Base-by-base conservation (phyloP, 2,888 invertebrate species). In the Lepidocyrtinus sp. region DNA sequence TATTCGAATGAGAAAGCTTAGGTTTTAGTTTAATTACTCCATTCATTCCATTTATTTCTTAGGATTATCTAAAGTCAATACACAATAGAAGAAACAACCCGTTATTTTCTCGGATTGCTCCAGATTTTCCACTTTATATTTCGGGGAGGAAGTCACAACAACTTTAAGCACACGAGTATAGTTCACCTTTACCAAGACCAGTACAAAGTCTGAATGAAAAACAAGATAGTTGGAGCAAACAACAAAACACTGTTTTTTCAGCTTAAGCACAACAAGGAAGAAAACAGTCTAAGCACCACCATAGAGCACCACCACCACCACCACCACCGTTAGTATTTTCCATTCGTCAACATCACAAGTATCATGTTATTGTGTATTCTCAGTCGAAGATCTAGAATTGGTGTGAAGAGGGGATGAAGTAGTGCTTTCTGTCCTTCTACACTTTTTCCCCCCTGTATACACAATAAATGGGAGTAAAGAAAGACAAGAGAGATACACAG, bases 321-420 rank as follows among this genome's bases (percentile, higher is more conserved):
- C 62, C 62, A 62, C n/a, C 63, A 19, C 36, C 63, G 36, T 36
- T 36, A 7, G 5, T 55, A 55, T 55, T 55, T 55, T 55, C 17
- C 17, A 9, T 3, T 50, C 19, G 59, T 59, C 59, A 59, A 59
- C 59, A 19, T 59, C 59, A 59, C 19, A 45, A 71, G 73, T 79
- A 74, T 79, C 74, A 70, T 74, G 69, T 79, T 79, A 74, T 79
- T 72, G 70, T 75, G 75, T 79, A 79, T 68, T 79, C 79, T 55
- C 78, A 59, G 70, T 73, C 73, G 76, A 72, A 81, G 81, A 76
- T 76, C 72, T 67, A 45, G 73, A 81, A 61, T 76, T 76, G 81
- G 69, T 75, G 81, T 75, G 75, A 73, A 75, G 81, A 76, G 73
- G 75, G 81, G 81, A 73, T 81, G 81, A 81, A 81, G 72, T 63